Evolutionary conservation across 2,888 invertebrate species (phyloP).

Genomic region (Phortica magna): DNA sequence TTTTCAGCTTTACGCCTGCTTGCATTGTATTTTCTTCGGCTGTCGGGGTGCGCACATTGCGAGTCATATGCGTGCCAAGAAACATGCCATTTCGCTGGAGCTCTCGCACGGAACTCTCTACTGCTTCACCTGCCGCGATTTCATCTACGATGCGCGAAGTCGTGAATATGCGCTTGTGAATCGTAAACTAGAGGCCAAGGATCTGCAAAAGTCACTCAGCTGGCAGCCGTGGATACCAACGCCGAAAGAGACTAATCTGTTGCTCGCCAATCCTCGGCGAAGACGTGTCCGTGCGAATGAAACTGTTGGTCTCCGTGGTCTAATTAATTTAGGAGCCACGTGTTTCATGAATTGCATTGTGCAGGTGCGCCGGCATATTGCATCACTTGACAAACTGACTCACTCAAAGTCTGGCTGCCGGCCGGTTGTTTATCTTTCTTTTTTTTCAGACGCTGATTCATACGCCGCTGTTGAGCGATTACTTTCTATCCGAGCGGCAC

Average conservation of each 20-base stretch:
- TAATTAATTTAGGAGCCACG: slow-evolving; percentile 97
- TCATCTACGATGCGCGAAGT: slow-evolving; percentile 90
- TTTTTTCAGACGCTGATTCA: slow-evolving; percentile 90
- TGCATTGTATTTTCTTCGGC: slow-evolving; percentile 96
- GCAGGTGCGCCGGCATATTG: slow-evolving; percentile 80
- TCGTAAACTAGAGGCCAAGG: slow-evolving; percentile 81
- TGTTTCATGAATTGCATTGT: slow-evolving; percentile 99
- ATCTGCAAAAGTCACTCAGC: slow-evolving; percentile 81
- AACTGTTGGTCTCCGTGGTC: slow-evolving; percentile 92
- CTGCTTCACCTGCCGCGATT: slow-evolving; percentile 94
- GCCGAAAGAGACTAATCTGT: slow-evolving; percentile 86
- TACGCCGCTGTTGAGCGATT: slow-evolving; percentile 95
- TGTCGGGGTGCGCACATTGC: slow-evolving; percentile 93
- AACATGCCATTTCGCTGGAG: slow-evolving; percentile 92
- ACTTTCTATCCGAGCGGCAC: slow-evolving; percentile 96
- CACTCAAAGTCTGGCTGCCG: neutral
- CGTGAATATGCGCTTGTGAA: slow-evolving; percentile 80
- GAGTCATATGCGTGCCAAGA: slow-evolving; percentile 89
- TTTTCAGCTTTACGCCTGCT: slow-evolving; percentile 89
- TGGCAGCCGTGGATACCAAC: slow-evolving; percentile 90
- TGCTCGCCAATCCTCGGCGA: slow-evolving; percentile 87
- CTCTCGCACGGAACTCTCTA: slow-evolving; percentile 92
- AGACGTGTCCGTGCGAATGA: slow-evolving; percentile 89
- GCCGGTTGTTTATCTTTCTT: neutral
- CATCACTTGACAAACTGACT: neutral